phyloP scores from a whole-genome alignment of 1,140 invertebrate genomes.

The Solen grandis region DNA sequence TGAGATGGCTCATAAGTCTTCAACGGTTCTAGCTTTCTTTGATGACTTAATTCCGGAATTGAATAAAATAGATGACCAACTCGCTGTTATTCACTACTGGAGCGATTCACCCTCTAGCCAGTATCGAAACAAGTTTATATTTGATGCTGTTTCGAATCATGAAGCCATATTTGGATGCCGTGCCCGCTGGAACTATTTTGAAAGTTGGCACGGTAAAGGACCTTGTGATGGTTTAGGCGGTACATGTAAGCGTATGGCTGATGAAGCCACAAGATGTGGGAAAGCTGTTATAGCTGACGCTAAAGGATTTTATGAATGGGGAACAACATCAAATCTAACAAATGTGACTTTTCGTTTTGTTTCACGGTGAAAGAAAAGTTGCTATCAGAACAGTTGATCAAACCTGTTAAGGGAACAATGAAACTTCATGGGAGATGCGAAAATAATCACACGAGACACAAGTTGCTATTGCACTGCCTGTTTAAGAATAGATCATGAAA shows the following conservation, averaged over 20 bases:
- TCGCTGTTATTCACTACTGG: constrained; percentile 59
- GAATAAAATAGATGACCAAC: constrained; percentile 14
- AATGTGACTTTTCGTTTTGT: neutral
- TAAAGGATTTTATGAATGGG: constrained; percentile 44
- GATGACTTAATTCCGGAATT: constrained; percentile 14
- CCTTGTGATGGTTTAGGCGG: constrained; percentile 42
- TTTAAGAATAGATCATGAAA: too few relatives aligned
- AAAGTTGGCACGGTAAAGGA: constrained; percentile 53
- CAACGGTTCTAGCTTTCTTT: constrained; percentile 42
- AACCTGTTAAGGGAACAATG: constrained; percentile 42
- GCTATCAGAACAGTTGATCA: neutral
- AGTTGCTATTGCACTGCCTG: constrained; percentile 35
- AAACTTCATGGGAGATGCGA: constrained; percentile 30
- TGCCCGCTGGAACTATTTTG: constrained; percentile 49
- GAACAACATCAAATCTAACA: neutral
- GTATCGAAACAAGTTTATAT: constrained; percentile 54
- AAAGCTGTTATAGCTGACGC: constrained; percentile 44
- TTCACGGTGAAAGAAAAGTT: neutral
- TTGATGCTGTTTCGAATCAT: constrained; percentile 24
- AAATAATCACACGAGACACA: neutral
- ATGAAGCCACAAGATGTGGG: constrained; percentile 25
- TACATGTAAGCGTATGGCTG: constrained; percentile 35
- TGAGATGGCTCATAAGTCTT: constrained; percentile 28
- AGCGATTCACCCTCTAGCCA: constrained; percentile 51
- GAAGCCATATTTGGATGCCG: neutral